Base-by-base conservation (phyloP, 1,140 invertebrate species). In the Drosophila mauritiana region DNA sequence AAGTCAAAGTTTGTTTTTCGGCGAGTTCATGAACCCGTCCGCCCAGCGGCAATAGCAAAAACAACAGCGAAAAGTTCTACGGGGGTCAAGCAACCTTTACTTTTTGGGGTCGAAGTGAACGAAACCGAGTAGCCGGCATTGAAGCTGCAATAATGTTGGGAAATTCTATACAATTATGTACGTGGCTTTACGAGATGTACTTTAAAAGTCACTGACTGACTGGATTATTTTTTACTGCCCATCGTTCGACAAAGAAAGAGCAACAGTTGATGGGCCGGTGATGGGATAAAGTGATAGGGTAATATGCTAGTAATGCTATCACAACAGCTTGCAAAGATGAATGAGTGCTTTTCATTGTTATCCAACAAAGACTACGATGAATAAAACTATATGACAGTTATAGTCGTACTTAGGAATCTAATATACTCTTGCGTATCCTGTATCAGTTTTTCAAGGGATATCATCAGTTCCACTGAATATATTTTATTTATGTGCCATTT, bases 1-100 rank as follows among this genome's bases (percentile, higher is more conserved):
- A 86, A 85, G 82, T 86, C 78, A 78, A 85, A 85, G 67, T 85
- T 84, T 77, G 70, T 56, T 75, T 86, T 83, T 86, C 61, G 65
- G 36, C 27, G 73, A 77, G 83, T 89, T 89, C 83, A 89, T 89
- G 84, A 83, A 89, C 83, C 46, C 80, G 62, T 49, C 46, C 55
- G 45, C 42, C 25, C 55, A 59, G 25, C 48, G 58, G 36, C 55
- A 76, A 51, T n/a, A 53, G 46, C 48, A 62, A 43, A 31, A 31
- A 31, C 54, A 77, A 46, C 22, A 49, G 55, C 49, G 45, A 59
- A 52, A 74, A 56, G 70, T 54, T 56, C 17, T 52, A 49, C 45
- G 40, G 61, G 40, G 73, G 73, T 75, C 73, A 75, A 75, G 73
- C 61, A 56, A 76, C 73, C 61, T 76, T 67, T 37, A 34, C 13